These are phyloP conservation scores for Aromia moschata DNA, from an alignment of 2,888 invertebrate species.

Conservation along the genomic window DNA sequence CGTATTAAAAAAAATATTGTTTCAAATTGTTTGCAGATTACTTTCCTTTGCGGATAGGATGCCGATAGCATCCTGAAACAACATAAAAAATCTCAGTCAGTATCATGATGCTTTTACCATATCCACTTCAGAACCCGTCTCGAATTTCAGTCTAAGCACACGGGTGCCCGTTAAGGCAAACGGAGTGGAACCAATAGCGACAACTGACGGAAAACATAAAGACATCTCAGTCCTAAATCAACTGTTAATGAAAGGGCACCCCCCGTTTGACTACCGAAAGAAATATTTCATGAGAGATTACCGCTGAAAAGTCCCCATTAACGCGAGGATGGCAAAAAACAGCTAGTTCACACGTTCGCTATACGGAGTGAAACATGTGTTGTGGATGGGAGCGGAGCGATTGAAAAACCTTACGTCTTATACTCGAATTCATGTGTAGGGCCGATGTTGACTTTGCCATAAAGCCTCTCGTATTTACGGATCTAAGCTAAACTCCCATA, in stretches of 20 bases:
- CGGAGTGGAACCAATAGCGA: too few relatives aligned
- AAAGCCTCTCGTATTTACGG: too few relatives aligned
- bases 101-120: too few relatives aligned
- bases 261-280: slow-evolving; percentile 34
- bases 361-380: slow-evolving; percentile 15
- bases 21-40: too few relatives aligned
- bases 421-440: slow-evolving; percentile 1
- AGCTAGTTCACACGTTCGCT: slow-evolving; percentile 31
- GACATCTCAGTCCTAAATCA: slow-evolving; percentile 25
- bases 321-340: slow-evolving; percentile 11
- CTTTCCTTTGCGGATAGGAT: too few relatives aligned
- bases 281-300: slow-evolving; percentile 43
- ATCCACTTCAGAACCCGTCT: too few relatives aligned
- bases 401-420: slow-evolving; percentile 1
- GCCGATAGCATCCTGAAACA: too few relatives aligned
- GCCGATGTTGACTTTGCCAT: slow-evolving; percentile 8
- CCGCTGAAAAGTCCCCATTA: slow-evolving; percentile 37
- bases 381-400: background rate
- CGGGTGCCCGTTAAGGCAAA: too few relatives aligned
- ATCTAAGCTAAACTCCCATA: too few relatives aligned
- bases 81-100: too few relatives aligned
- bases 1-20: too few relatives aligned
- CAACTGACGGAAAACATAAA: background rate
- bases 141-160: too few relatives aligned
- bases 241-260: slow-evolving; percentile 38